A percentile compares a stretch with the other conserved stretches of the same genome.
phyloP scores from a whole-genome alignment of 2,113 vertebrate genomes.

The Tychaedon coryphoeus region DNA sequence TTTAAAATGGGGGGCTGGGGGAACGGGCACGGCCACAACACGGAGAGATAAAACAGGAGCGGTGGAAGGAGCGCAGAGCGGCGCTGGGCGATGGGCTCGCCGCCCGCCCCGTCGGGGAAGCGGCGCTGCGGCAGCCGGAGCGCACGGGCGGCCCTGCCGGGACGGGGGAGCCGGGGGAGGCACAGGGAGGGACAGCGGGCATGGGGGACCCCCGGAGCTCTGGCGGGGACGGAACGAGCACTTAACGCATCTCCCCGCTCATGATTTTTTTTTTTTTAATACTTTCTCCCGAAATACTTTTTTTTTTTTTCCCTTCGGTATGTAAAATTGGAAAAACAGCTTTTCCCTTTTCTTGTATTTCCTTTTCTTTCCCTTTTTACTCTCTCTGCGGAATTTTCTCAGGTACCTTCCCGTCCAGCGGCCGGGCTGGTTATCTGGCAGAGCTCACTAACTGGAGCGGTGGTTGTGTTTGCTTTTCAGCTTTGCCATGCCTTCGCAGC shows the following conservation, averaged over 20 bases:
- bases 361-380: neutral
- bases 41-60: neutral
- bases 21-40: no score
- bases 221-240: neutral
- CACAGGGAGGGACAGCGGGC: neutral
- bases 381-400: neutral
- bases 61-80: neutral
- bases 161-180: neutral
- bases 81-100: neutral
- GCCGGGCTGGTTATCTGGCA: constrained; percentile 28
- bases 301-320: no score
- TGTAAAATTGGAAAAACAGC: neutral
- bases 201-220: neutral
- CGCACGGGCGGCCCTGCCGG: neutral
- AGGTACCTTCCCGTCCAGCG: constrained; percentile 9
- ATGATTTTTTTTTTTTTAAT: neutral
- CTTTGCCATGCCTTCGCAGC: constrained; percentile 79
- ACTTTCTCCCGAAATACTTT: neutral
- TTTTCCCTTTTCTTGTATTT: neutral
- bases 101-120: neutral
- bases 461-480: constrained; percentile 79
- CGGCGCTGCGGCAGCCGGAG: neutral
- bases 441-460: constrained; percentile 66
- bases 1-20: neutral
- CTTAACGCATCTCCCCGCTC: neutral